Evolutionary conservation across 2,888 invertebrate species (phyloP).

Genomic region (Ditula angustiorana): DNA sequence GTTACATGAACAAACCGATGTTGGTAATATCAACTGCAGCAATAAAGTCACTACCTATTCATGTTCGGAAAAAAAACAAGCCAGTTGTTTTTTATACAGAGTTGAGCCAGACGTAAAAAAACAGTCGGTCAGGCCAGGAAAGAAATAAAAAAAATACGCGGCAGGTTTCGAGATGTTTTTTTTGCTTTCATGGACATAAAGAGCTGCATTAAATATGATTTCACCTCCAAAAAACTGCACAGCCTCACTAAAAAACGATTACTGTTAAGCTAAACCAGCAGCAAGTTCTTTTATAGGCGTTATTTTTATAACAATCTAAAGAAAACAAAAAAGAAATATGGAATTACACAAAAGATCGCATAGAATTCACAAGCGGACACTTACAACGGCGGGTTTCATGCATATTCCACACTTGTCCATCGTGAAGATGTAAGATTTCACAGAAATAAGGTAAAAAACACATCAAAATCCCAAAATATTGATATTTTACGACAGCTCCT

Average conservation of each 20-base stretch:
- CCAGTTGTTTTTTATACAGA: slow-evolving; percentile 67
- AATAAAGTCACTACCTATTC: slow-evolving; percentile 33
- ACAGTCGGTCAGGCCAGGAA: slow-evolving; percentile 65
- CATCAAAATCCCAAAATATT: slow-evolving; percentile 67
- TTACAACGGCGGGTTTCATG: slow-evolving; percentile 76
- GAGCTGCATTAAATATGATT: slow-evolving; percentile 25
- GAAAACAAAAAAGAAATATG: slow-evolving; percentile 80
- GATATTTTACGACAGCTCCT: slow-evolving; percentile 63
- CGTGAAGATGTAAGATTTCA: slow-evolving; percentile 49
- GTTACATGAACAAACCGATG: slow-evolving; percentile 23
- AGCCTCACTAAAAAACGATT: slow-evolving; percentile 43
- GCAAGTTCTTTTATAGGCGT: slow-evolving; percentile 55
- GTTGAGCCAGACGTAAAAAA: slow-evolving; percentile 82
- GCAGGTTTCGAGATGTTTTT: slow-evolving; percentile 73
- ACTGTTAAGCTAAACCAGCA: slow-evolving; percentile 43
- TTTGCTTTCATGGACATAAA: slow-evolving; percentile 42
- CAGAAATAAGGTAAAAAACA: slow-evolving; percentile 59
- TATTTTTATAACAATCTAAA: slow-evolving; percentile 77
- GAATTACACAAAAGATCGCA: slow-evolving; percentile 60
- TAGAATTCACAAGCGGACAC: slow-evolving; percentile 55
- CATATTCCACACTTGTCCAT: slow-evolving; percentile 84
- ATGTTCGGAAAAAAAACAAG: slow-evolving; percentile 62
- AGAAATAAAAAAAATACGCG: slow-evolving; percentile 79
- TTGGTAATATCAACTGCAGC: slow-evolving; percentile 36
- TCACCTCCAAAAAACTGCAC: slow-evolving; percentile 32